These are phyloP conservation scores for Neocrepidodera transversa DNA, from an alignment of 2,888 invertebrate genomes.

Conservation along the genomic window DNA sequence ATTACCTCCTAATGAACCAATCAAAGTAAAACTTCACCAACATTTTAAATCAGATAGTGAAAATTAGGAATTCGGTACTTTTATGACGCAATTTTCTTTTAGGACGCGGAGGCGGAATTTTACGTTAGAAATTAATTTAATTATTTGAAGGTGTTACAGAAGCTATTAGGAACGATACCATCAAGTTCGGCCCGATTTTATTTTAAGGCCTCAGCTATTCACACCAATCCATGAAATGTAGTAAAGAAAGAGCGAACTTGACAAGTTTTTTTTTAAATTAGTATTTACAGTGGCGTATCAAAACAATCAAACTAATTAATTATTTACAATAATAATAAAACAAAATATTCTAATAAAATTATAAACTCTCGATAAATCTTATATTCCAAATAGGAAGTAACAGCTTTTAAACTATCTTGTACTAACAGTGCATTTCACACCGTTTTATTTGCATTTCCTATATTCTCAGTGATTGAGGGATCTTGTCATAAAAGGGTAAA, in stretches of 20 bases:
- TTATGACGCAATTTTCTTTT: not conserved
- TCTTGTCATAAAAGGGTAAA: slow-evolving; percentile 36
- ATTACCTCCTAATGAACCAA: not conserved
- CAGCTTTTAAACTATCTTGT: too few relatives aligned
- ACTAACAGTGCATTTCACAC: not conserved
- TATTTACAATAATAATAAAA: too few relatives aligned
- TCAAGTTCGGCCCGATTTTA: not conserved
- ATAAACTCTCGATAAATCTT: too few relatives aligned
- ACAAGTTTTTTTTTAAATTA: too few relatives aligned
- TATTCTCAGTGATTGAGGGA: slow-evolving; percentile 30
- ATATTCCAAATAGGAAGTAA: too few relatives aligned
- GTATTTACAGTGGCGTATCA: too few relatives aligned
- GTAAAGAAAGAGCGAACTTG: too few relatives aligned
- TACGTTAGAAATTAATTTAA: slow-evolving; percentile 2
- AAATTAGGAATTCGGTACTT: not conserved
- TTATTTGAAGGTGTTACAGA: slow-evolving; percentile 3
- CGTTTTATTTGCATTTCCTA: slow-evolving; percentile 34
- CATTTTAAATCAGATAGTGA: not conserved
- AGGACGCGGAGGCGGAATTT: not conserved
- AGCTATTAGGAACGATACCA: slow-evolving; percentile 9
- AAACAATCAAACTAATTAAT: too few relatives aligned
- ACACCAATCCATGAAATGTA: too few relatives aligned
- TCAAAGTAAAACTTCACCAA: not conserved
- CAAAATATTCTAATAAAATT: too few relatives aligned
- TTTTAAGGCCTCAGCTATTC: too few relatives aligned